Percentiles rank a stretch among this genome's conserved stretches.
Evolutionary conservation across 2,113 vertebrate genomes (phyloP).

Genomic region (Rhabdornis inornatus): DNA sequence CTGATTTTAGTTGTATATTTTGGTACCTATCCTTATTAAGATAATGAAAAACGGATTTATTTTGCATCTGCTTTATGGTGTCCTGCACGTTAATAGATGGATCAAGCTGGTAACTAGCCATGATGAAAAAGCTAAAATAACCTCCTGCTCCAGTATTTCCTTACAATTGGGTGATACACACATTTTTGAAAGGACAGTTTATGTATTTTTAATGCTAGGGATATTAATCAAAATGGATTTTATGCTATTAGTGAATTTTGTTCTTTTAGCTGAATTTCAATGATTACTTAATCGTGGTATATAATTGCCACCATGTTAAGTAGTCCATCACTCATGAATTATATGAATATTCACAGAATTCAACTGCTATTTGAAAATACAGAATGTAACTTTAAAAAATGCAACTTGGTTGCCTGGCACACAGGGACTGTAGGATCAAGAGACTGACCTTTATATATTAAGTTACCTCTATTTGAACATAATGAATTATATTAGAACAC

Average conservation of each 20-base stretch:
- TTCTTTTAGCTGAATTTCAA: background rate
- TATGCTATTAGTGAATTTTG: background rate
- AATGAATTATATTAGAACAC: background rate
- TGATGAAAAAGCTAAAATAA: background rate
- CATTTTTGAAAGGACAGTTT: background rate
- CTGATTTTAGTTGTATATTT: background rate
- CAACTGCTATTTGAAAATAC: background rate
- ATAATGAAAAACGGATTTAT: background rate
- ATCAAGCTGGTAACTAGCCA: background rate
- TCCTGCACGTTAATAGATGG: background rate
- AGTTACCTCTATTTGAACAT: background rate
- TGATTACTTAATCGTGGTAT: background rate
- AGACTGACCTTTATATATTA: background rate
- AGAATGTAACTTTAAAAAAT: background rate
- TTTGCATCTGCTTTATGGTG: background rate
- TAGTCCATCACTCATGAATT: background rate
- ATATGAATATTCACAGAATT: background rate
- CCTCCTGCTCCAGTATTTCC: background rate
- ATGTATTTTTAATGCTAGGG: background rate
- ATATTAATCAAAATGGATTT: background rate
- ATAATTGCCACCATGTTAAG: background rate
- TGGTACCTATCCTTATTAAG: background rate
- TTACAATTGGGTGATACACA: background rate
- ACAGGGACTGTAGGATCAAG: background rate
- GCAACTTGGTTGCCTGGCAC: background rate